These are phyloP conservation scores for Neostethus bicornis DNA, from an alignment of 2,797 vertebrate genomes.

Conservation along the genomic window DNA sequence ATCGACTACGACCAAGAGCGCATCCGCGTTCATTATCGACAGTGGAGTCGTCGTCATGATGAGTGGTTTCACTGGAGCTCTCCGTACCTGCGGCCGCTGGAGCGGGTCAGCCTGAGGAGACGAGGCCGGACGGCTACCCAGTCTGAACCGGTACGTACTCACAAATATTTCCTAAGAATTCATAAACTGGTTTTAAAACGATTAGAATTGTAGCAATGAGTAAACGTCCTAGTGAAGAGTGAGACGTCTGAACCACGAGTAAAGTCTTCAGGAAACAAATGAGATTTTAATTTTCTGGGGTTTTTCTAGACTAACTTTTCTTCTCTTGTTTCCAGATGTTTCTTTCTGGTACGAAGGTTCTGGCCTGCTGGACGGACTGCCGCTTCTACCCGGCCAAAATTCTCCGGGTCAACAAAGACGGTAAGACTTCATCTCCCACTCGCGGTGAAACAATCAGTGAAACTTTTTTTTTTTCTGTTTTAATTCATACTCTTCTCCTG, in stretches of 20 bases:
- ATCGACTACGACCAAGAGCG: conserved; percentile 91
- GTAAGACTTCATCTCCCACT: conserved; percentile 66
- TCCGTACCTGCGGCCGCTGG: conserved; percentile 87
- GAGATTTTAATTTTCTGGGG: too few species aligned
- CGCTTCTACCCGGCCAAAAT: conserved; percentile 93
- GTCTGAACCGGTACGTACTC: conserved; percentile 38
- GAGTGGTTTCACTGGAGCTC: conserved; percentile 95
- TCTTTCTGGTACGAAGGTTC: conserved; percentile 84
- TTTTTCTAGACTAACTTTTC: not conserved
- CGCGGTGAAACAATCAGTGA: not conserved
- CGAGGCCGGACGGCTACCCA: conserved; percentile 43
- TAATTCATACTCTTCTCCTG: too few species aligned
- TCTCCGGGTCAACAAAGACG: conserved; percentile 88
- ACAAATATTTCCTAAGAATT: too few species aligned
- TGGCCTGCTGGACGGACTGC: conserved; percentile 96
- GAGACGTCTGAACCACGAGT: too few species aligned
- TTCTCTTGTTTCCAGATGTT: conserved; percentile 73
- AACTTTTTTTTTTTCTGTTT: too few species aligned
- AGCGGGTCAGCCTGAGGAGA: conserved; percentile 88
- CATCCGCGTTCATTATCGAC: conserved; percentile 90
- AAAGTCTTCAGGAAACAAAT: too few species aligned
- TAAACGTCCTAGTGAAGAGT: too few species aligned
- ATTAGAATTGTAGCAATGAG: too few species aligned
- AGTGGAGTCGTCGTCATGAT: conserved; percentile 91
- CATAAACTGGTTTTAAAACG: too few species aligned